A percentile compares a stretch with the other conserved stretches of the same genome.
phyloP scores from a whole-genome alignment of 1,140 invertebrate species.

The Drosophila pectinifera region DNA sequence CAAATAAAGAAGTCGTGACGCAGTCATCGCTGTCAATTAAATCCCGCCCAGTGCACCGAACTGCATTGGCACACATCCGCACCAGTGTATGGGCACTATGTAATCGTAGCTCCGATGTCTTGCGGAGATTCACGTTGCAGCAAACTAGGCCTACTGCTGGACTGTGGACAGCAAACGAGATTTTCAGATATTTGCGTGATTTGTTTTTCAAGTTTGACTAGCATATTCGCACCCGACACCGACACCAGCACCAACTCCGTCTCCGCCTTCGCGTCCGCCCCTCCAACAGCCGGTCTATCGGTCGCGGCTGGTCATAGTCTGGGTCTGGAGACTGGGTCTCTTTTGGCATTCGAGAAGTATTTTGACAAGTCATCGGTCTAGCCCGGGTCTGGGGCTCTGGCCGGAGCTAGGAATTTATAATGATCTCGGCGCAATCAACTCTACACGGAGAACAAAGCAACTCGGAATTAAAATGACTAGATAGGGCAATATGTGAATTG shows the following conservation, averaged over 20 bases:
- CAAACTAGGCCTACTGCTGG: conserved; percentile 28
- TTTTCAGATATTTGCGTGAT: conserved; percentile 35
- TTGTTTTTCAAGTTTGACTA: conserved; percentile 63
- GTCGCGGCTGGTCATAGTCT: conserved; percentile 5
- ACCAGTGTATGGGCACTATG: conserved; percentile 4
- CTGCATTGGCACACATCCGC: conserved; percentile 13
- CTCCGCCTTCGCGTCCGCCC: background rate
- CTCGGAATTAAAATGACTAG: background rate
- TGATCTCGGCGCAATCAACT: conserved; percentile 5
- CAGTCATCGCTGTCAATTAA: background rate
- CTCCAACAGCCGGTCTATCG: conserved; percentile 25
- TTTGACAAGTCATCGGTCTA: conserved; percentile 66
- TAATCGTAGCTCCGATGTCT: conserved; percentile 12
- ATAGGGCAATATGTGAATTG: conserved; percentile 11
- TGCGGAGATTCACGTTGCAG: conserved; percentile 15
- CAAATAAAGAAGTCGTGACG: conserved; percentile 24
- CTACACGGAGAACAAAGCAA: conserved; percentile 13
- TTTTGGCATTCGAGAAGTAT: conserved; percentile 51
- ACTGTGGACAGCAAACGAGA: conserved; percentile 31
- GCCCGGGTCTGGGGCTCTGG: conserved; percentile 51
- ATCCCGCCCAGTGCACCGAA: conserved; percentile 12
- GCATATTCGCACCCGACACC: conserved; percentile 10
- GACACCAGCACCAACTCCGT: background rate
- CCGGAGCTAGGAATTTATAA: conserved; percentile 31
- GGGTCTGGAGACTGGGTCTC: conserved; percentile 7